A percentile compares a stretch with the other conserved stretches of the same genome.
phyloP scores from a whole-genome alignment of 2,113 vertebrate genomes.

The Blennius ocellaris region DNA sequence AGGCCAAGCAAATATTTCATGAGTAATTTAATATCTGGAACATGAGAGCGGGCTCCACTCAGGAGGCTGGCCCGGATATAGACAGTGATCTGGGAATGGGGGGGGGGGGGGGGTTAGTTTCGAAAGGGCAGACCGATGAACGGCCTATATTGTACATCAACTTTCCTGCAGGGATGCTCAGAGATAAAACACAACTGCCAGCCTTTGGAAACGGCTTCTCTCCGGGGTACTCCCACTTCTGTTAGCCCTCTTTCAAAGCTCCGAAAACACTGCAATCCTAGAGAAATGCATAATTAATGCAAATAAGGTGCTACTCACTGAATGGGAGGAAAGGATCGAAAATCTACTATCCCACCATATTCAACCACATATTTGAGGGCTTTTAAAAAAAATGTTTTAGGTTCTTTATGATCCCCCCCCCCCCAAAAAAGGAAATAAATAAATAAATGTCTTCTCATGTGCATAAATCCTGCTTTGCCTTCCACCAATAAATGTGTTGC shows the following conservation, averaged over 20 bases:
- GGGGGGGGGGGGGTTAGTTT: constrained; percentile 8
- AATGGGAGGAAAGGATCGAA: no score
- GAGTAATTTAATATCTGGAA: constrained; percentile 89
- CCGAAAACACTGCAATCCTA: no score
- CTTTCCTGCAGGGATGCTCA: constrained; percentile 33
- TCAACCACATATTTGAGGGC: no score
- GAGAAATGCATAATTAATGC: no score
- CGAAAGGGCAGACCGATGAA: constrained; percentile 41
- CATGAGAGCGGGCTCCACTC: constrained; percentile 73
- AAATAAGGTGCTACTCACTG: no score
- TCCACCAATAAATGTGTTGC: not conserved
- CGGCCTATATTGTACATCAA: constrained; percentile 47
- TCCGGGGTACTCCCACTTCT: not conserved
- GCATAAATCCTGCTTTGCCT: not conserved
- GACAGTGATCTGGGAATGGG: constrained; percentile 61
- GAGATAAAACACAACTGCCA: constrained; percentile 15
- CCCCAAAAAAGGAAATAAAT: not conserved
- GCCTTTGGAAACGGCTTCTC: constrained; percentile 14
- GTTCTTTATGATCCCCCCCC: no score
- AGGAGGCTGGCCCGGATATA: constrained; percentile 68
- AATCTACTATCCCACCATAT: no score
- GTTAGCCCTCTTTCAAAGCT: not conserved
- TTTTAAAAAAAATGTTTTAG: no score
- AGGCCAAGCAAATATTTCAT: constrained; percentile 85
- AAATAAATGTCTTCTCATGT: not conserved